Base-by-base conservation (phyloP, 2,113 vertebrate genomes). In the Piaya cayana region DNA sequence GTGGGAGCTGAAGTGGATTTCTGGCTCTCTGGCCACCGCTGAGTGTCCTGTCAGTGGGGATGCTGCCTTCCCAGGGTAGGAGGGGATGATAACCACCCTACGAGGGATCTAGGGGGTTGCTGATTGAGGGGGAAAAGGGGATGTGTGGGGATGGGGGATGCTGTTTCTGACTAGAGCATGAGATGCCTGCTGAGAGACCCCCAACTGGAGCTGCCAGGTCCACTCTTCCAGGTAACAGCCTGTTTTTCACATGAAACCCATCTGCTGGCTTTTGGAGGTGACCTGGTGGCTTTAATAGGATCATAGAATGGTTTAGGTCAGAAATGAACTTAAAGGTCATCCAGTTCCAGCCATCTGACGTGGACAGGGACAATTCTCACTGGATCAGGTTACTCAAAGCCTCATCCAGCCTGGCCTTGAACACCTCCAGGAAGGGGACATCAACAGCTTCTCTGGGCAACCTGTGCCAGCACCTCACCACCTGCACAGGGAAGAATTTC, bases 31-130 rank as follows among this genome's bases (percentile, higher is more conserved):
- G 45, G 25, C 5, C 14, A 37, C 34, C 18, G 11, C 21, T 39
- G 42, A 36, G 43, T 4, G 6, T 8, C 7, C 0, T 67, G 56
- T 12, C 0, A 0, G 12, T 18, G 34, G 50, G 25, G 5, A 75
- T 30, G 5, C 39, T 42, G 32, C 26, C 8, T 36, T 37, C 3
- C 14, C 25, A 49, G 20, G 12, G 11, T 21, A 6, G 53, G 2
- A 11, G 32, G 25, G 11, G 34, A 1, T 30, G 19, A 53, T 5
- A 72, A 67, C 4, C 8, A 22, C 1, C 10, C 10, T 17, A 9
- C 45, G 49, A 43, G n/a, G 34, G 9, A 63, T 37, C 1, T 27
- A 10, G 6, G 12, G 7, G 4, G 25, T 6, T 82, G 34, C 15
- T n/a, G 47, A n/a, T 74, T 47, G 3, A 1, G 43, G 15, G 4